Conservation (phyloP, 2,797 vertebrate genomes). For the Phaenicophaeus curvirostris region DNA sequence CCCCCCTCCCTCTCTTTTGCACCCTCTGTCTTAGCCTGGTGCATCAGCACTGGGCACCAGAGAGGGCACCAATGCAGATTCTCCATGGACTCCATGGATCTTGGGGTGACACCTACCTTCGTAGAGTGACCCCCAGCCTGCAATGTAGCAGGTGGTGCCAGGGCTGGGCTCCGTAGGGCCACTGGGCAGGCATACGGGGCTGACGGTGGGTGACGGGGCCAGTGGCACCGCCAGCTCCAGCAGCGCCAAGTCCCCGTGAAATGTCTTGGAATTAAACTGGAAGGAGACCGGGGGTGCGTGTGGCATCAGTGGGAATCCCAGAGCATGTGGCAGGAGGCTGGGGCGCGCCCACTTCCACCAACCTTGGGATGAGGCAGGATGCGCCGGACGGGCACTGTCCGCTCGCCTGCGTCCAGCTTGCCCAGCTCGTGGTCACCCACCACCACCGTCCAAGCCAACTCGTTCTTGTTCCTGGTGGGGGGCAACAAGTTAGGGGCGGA, state of each 20-base stretch:
- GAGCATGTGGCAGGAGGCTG: rapidly evolving
- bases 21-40: not conserved
- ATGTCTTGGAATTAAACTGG: conserved; percentile 92
- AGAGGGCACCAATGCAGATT: not conserved
- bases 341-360: not conserved
- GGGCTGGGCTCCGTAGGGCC: conserved; percentile 79
- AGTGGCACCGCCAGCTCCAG: conserved; percentile 87
- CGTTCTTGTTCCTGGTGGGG: conserved; percentile 81
- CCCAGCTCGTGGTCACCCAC: conserved; percentile 88
- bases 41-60: not conserved
- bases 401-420: conserved; percentile 81
- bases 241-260: conserved; percentile 90
- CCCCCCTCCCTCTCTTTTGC: not conserved
- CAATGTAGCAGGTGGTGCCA: conserved; percentile 88
- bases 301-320: not conserved
- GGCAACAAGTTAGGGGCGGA: not conserved
- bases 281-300: not conserved
- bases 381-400: conserved; percentile 85
- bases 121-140: conserved; percentile 93
- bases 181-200: conserved; percentile 90
- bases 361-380: conserved; percentile 94
- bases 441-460: conserved; percentile 90
- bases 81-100: rapidly evolving
- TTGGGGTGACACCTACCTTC: conserved; percentile 80
- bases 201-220: conserved; percentile 72